phyloP scores from a whole-genome alignment of 92 coral and sea anemone species.

The Porites divaricata region DNA sequence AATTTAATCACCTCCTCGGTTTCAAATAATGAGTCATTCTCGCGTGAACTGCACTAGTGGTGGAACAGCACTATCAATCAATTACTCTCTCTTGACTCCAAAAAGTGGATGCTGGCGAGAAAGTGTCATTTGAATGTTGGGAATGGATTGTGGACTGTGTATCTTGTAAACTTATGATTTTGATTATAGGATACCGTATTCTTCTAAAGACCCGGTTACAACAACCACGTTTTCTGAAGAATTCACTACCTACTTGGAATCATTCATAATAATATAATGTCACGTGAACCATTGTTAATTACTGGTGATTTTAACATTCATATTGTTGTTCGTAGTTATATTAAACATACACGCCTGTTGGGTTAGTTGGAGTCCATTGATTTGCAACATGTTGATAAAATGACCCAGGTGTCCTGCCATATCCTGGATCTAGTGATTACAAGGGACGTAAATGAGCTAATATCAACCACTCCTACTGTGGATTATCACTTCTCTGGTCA shows the following conservation, averaged over 20 bases:
- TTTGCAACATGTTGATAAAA: not conserved
- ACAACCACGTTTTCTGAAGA: constrained; percentile 24
- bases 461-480: not conserved
- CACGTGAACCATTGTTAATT: too few relatives aligned
- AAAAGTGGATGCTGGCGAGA: constrained; percentile 44
- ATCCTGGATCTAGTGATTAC: not conserved
- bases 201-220: constrained; percentile 32
- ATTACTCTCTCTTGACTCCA: constrained; percentile 4
- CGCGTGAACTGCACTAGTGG: constrained; percentile 42
- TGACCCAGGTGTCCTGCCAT: not conserved
- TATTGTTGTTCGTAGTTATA: too few relatives aligned
- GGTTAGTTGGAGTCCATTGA: not conserved
- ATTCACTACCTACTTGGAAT: constrained; percentile 3
- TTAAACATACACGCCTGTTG: too few relatives aligned
- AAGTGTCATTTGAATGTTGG: constrained; percentile 49
- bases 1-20: constrained; percentile 30
- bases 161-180: constrained; percentile 9
- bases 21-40: constrained; percentile 34
- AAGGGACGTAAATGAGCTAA: not conserved
- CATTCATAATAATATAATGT: constrained; percentile 24
- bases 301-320: too few relatives aligned
- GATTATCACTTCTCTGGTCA: too few relatives aligned
- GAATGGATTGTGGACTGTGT: constrained; percentile 46
- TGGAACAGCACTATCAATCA: constrained; percentile 48
- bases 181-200: constrained; percentile 45